These are phyloP conservation scores for Sandelia bainsii DNA, from an alignment of 2,797 vertebrate genomes.

Conservation along the genomic window DNA sequence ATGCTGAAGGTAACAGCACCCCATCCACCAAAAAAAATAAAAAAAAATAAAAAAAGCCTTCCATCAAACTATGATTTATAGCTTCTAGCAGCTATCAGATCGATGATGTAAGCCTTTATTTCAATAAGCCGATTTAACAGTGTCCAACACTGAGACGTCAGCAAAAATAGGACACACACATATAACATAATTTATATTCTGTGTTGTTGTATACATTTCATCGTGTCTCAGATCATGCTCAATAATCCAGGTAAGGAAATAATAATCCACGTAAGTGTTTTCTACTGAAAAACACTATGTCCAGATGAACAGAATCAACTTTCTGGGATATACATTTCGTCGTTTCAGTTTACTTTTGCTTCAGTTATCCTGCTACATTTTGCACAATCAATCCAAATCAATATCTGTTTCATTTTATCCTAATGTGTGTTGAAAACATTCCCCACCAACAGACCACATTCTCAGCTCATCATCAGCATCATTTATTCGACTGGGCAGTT, in stretches of 20 bases:
- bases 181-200: not conserved
- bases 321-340: too few species aligned
- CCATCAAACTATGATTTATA: conserved; percentile 57
- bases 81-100: conserved; percentile 20
- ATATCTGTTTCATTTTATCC: not conserved
- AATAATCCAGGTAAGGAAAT: too few species aligned
- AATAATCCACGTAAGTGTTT: too few species aligned
- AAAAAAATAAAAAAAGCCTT: conserved; percentile 40
- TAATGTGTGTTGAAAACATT: conserved; percentile 19
- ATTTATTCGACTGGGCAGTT: not conserved
- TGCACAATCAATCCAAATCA: conserved; percentile 13
- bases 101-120: conserved; percentile 18
- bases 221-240: too few species aligned
- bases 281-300: too few species aligned
- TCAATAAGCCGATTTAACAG: conserved; percentile 7
- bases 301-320: too few species aligned
- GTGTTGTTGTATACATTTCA: conserved; percentile 1
- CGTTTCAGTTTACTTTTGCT: conserved; percentile 13
- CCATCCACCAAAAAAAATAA: conserved; percentile 30
- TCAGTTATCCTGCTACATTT: conserved; percentile 13
- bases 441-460: conserved; percentile 3
- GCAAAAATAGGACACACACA: too few species aligned
- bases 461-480: not conserved
- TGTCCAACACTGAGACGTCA: not conserved
- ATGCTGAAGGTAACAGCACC: conserved; percentile 8